Evolutionary conservation across 2,888 invertebrate genomes (phyloP).

Genomic region (Andricus quercusramuli): DNA sequence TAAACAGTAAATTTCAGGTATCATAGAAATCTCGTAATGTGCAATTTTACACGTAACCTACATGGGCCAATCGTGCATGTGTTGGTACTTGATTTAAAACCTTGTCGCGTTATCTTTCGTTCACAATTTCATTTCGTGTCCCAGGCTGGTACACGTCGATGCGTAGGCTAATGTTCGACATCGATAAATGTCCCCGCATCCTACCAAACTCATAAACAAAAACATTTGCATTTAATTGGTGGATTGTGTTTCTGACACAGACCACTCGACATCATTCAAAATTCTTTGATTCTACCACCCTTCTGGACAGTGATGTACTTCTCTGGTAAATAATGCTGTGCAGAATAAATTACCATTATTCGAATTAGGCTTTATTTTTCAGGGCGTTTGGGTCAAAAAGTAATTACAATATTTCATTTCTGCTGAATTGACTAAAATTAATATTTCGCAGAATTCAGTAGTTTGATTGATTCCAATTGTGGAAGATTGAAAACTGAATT

Average conservation of each 20-base stretch:
- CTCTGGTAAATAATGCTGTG: neutral
- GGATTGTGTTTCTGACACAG: conserved; percentile 58
- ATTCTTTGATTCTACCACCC: neutral
- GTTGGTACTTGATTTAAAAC: conserved; percentile 57
- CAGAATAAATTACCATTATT: neutral
- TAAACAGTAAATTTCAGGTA: neutral
- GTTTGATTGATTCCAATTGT: too few relatives aligned
- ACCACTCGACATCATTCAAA: conserved; percentile 26
- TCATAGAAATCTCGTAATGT: conserved; percentile 12
- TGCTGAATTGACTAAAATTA: too few relatives aligned
- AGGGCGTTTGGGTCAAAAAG: conserved; percentile 14
- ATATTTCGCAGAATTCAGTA: too few relatives aligned
- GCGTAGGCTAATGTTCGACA: conserved; percentile 70
- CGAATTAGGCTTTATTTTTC: neutral
- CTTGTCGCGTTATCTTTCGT: conserved; percentile 64
- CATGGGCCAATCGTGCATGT: conserved; percentile 45
- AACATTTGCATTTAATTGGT: conserved; percentile 77
- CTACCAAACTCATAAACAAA: conserved; percentile 74
- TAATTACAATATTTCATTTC: conserved; percentile 31
- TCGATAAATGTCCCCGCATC: conserved; percentile 74
- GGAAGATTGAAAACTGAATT: too few relatives aligned
- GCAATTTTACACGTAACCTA: conserved; percentile 46
- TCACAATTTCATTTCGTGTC: conserved; percentile 66
- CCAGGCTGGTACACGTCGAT: conserved; percentile 66
- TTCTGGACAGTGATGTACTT: conserved; percentile 10